These are phyloP conservation scores for Drosophila subquinaria DNA, from an alignment of 2,888 invertebrate genomes.

Conservation along the genomic window DNA sequence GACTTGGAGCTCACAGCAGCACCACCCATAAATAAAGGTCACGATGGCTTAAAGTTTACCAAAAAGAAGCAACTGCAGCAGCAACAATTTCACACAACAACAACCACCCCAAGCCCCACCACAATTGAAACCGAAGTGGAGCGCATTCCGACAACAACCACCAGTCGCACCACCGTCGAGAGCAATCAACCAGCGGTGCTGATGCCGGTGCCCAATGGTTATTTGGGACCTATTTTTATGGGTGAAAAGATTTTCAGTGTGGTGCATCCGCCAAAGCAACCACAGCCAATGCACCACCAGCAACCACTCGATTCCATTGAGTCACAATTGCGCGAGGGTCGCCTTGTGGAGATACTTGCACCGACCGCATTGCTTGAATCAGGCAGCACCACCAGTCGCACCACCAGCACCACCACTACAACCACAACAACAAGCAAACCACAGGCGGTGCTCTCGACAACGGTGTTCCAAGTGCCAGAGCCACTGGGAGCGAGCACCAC, in stretches of 20 bases:
- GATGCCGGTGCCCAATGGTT: constrained; percentile 78
- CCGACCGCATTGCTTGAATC: constrained; percentile 70
- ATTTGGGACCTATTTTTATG: constrained; percentile 84
- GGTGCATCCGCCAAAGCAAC: constrained; percentile 64
- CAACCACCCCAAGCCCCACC: constrained; percentile 23
- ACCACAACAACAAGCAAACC: constrained; percentile 15
- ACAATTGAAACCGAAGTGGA: constrained; percentile 4
- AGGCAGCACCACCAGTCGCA: neutral
- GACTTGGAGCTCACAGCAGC: constrained; percentile 72
- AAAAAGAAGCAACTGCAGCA: constrained; percentile 84
- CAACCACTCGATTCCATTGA: constrained; percentile 61
- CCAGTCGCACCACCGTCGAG: neutral
- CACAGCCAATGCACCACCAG: constrained; percentile 43
- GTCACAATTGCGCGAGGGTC: constrained; percentile 71
- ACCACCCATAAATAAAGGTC: constrained; percentile 71
- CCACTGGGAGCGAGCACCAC: constrained; percentile 63
- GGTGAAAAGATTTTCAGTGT: constrained; percentile 81
- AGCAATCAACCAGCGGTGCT: constrained; percentile 24
- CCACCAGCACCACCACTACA: constrained; percentile 3
- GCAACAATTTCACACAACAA: constrained; percentile 71
- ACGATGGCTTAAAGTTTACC: constrained; percentile 84
- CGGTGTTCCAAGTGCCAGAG: constrained; percentile 79
- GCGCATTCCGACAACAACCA: neutral
- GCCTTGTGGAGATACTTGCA: constrained; percentile 82
- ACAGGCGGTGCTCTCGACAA: constrained; percentile 72